Base-by-base conservation (phyloP, 1,140 invertebrate species). In the Papilio glaucus region DNA sequence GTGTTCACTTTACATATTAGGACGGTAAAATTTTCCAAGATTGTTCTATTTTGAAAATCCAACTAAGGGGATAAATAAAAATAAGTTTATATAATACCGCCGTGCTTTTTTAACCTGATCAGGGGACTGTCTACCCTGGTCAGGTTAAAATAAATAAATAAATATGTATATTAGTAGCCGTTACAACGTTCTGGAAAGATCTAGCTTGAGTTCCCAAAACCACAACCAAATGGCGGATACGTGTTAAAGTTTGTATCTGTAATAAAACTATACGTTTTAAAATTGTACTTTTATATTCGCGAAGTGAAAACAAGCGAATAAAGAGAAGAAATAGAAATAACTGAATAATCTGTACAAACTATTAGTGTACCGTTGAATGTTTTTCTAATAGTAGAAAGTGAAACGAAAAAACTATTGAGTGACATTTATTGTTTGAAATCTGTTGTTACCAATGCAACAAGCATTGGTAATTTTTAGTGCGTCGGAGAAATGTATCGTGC, bases 401-500 rank as follows among this genome's bases (percentile, higher is more conserved):
- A 65, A 41, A 65, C 33, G 29, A 15, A 21, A 39, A 65, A 9
- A 18, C 7, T 63, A 38, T 15, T 65, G 62, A 65, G 26, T 53
- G 67, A 69, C 41, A 53, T 69, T 69, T 69, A 61, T 62, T 62
- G 69, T 72, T 62, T 72, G 61, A 68, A 70, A 60, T 71, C 37
- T 71, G 72, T 60, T 68, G 62, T 71, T 73, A 71, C n/a, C n/a
- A n/a, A n/a, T n/a, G n/a, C n/a, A n/a, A n/a, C n/a, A n/a, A n/a
- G n/a, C 9, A 41, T 65, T 77, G 74, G 65, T 69, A 39, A 73
- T 71, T 73, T 81, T 81, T 78, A 80, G 75, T 76, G 76, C 72
- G 75, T 72, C 76, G 80, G 76, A 77, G 83, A 84, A 81, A 82
- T 86, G 82, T 83, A 79, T 85, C 73, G 75, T 76, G 73, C 73